Percentiles rank a stretch among this genome's conserved stretches.
Conservation (phyloP, 2,888 invertebrate species). For the Cenopis cana region DNA sequence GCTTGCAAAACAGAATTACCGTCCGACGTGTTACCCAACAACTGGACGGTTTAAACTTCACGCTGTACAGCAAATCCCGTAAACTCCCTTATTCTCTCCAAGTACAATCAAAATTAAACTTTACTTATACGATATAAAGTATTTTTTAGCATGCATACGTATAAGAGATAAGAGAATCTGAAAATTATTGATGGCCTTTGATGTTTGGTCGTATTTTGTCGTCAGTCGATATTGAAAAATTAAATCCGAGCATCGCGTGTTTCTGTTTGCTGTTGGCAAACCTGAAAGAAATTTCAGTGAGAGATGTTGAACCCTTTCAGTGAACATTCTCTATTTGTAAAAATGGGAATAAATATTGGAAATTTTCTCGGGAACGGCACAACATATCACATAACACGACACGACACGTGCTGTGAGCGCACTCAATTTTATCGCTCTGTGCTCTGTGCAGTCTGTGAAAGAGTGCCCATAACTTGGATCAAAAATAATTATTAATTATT, state of each 20-base stretch:
- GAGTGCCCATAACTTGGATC: too few species aligned
- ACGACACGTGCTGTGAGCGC: too few species aligned
- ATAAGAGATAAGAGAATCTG: not conserved
- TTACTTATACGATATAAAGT: not conserved
- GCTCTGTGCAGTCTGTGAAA: too few species aligned
- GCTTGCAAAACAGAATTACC: slow-evolving; percentile 31
- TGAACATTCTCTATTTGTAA: too few species aligned
- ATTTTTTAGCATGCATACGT: not conserved
- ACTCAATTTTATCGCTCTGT: too few species aligned
- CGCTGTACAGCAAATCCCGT: not conserved
- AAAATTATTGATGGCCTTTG: not conserved
- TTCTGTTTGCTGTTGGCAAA: not conserved
- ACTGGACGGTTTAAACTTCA: slow-evolving; percentile 13
- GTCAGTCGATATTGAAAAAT: slow-evolving; percentile 16
- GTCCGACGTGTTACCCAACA: slow-evolving; percentile 15
- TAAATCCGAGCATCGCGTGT: slow-evolving; percentile 4
- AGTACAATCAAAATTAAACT: not conserved
- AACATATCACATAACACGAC: too few species aligned
- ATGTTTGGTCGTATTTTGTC: slow-evolving; percentile 21
- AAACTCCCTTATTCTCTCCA: not conserved
- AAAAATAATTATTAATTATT: too few species aligned
- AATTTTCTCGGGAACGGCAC: too few species aligned
- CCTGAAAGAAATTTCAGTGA: not conserved
- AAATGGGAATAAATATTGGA: too few species aligned
- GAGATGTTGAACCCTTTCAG: not conserved